Conservation (phyloP, 1,140 invertebrate species). For the Calosoma granatense region DNA sequence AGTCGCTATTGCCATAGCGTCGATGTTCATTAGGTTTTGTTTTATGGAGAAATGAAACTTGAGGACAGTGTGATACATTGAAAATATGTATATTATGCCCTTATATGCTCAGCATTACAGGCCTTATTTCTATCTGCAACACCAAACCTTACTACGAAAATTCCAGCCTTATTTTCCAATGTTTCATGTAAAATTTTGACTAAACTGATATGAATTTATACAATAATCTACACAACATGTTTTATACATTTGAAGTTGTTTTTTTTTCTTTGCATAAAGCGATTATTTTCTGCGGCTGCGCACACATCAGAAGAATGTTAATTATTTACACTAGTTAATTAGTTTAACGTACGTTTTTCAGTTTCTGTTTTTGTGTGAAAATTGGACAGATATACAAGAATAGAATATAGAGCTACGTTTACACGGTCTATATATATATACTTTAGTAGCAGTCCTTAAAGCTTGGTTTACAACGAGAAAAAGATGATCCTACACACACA, state of each 20-base stretch:
- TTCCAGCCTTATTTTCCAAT: not conserved
- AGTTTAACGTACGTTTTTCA: not conserved
- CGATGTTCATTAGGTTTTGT: too few species aligned
- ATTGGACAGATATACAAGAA: conserved; percentile 3
- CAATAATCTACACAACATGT: not conserved
- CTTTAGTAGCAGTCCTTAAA: not conserved
- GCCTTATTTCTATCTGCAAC: not conserved
- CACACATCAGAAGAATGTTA: too few species aligned
- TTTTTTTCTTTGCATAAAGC: too few species aligned
- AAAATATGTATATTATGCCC: too few species aligned
- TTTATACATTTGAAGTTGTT: too few species aligned
- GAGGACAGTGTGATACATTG: too few species aligned
- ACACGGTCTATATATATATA: not conserved
- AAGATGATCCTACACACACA: too few species aligned
- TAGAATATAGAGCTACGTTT: not conserved
- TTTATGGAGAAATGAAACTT: too few species aligned
- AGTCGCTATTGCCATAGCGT: not conserved
- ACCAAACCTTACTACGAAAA: not conserved
- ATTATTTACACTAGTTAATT: not conserved
- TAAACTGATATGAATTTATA: conserved; percentile 1
- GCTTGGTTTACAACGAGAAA: not conserved
- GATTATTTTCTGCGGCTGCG: too few species aligned
- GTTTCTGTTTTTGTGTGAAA: not conserved
- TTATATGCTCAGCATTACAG: not conserved
- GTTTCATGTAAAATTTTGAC: not conserved